These are phyloP conservation scores for Osmerus mordax DNA, from an alignment of 2,113 vertebrate genomes.

Conservation along the genomic window DNA sequence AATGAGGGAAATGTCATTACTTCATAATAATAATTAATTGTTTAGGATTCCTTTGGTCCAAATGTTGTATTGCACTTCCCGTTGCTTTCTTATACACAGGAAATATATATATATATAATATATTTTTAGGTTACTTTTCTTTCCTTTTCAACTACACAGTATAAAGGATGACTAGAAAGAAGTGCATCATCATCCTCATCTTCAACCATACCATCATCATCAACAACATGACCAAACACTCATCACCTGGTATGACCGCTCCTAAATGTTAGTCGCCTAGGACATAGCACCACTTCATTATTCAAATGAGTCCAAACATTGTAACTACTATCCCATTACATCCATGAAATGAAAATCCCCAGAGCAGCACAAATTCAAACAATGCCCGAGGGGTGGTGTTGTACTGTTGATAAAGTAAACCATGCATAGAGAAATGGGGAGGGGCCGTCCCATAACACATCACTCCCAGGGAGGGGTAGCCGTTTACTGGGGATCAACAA, in stretches of 20 bases:
- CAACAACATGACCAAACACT: background rate
- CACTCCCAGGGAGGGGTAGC: background rate
- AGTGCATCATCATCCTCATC: conserved; percentile 10
- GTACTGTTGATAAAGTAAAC: conserved; percentile 1
- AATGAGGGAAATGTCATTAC: background rate
- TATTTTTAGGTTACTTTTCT: background rate
- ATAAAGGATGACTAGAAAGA: background rate
- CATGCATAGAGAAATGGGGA: background rate
- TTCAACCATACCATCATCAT: background rate
- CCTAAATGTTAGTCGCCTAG: background rate
- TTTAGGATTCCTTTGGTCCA: too few species aligned
- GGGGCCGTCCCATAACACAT: conserved; percentile 1
- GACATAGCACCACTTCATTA: conserved; percentile 1
- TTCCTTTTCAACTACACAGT: background rate
- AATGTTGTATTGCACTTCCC: too few species aligned
- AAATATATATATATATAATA: too few species aligned
- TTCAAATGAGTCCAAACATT: conserved; percentile 9
- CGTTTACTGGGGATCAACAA: background rate
- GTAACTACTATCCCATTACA: background rate
- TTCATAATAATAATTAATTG: too few species aligned
- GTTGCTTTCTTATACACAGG: too few species aligned
- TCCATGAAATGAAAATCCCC: background rate
- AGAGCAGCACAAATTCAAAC: too few species aligned
- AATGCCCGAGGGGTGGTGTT: background rate
- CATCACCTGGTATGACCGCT: background rate